Conservation (phyloP, 2,888 invertebrate species). For the Pollenia labialis region DNA sequence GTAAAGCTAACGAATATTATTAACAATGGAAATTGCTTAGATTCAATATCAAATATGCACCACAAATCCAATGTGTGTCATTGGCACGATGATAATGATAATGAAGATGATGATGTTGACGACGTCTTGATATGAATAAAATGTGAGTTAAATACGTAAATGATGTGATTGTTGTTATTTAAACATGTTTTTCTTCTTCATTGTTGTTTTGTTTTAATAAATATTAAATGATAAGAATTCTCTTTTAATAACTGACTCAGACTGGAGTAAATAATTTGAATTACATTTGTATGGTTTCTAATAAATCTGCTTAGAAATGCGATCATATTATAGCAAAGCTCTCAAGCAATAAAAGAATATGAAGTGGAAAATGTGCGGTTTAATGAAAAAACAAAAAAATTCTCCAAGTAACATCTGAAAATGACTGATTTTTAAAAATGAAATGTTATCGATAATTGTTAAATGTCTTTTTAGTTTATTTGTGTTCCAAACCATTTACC, state of each 20-base stretch:
- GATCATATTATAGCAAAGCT: too few species aligned
- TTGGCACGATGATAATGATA: slow-evolving; percentile 54
- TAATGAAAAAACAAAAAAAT: too few species aligned
- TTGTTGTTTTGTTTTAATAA: slow-evolving; percentile 46
- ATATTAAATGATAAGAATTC: slow-evolving; percentile 46
- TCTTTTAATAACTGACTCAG: slow-evolving; percentile 20
- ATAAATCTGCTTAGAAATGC: too few species aligned
- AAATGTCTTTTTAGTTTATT: too few species aligned
- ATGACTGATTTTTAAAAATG: too few species aligned
- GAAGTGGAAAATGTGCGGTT: too few species aligned
- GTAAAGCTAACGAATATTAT: background rate
- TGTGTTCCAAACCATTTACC: too few species aligned
- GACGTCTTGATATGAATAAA: slow-evolving; percentile 32
- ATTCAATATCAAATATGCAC: slow-evolving; percentile 13
- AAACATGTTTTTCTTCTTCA: slow-evolving; percentile 34
- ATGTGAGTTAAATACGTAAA: slow-evolving; percentile 36
- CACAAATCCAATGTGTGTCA: slow-evolving; percentile 57
- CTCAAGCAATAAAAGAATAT: too few species aligned
- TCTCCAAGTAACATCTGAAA: too few species aligned
- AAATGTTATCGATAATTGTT: too few species aligned
- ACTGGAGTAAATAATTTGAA: background rate
- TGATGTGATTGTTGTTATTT: slow-evolving; percentile 39
- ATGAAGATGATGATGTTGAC: slow-evolving; percentile 15
- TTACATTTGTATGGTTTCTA: background rate
- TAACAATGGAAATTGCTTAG: slow-evolving; percentile 1